Percentiles rank a stretch among this genome's conserved stretches.
These are phyloP conservation scores for Drosophila seguyi DNA, from an alignment of 1,140 invertebrate species.

Conservation along the genomic window DNA sequence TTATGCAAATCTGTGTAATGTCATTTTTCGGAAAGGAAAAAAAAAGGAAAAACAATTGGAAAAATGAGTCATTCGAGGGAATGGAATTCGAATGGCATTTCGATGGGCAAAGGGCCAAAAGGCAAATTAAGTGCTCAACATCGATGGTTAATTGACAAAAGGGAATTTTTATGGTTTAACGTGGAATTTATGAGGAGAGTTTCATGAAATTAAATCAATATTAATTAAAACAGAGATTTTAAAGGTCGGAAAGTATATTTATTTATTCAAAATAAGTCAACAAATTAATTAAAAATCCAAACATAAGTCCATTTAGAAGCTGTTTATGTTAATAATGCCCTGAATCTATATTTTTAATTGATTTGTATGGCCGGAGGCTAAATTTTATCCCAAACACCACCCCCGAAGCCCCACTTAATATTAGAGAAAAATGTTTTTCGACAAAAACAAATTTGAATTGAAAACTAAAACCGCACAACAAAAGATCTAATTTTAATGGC, in stretches of 20 bases:
- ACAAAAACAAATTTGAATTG: constrained; percentile 27
- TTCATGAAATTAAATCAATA: constrained; percentile 3
- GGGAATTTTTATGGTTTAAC: constrained; percentile 27
- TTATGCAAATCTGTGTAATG: constrained; percentile 53
- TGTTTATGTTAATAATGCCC: constrained; percentile 1
- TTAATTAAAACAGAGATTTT: background rate
- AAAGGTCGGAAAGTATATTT: background rate
- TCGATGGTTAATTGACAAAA: constrained; percentile 28
- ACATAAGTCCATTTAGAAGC: background rate
- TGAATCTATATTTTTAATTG: constrained; percentile 19
- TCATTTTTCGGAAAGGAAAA: constrained; percentile 21
- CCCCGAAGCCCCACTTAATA: constrained; percentile 7
- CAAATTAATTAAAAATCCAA: constrained; percentile 2
- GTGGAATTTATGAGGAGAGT: constrained; percentile 33
- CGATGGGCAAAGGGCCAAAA: constrained; percentile 27
- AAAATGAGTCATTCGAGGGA: constrained; percentile 39
- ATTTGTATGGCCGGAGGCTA: constrained; percentile 3
- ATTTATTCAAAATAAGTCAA: background rate
- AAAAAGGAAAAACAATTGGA: constrained; percentile 16
- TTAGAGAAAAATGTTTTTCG: background rate
- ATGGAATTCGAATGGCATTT: constrained; percentile 43
- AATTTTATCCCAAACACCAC: background rate
- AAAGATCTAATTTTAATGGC: constrained; percentile 63
- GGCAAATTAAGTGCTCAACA: constrained; percentile 38
- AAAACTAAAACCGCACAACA: constrained; percentile 53